Conservation (phyloP, 1,140 invertebrate species). For the Batillaria attramentaria region DNA sequence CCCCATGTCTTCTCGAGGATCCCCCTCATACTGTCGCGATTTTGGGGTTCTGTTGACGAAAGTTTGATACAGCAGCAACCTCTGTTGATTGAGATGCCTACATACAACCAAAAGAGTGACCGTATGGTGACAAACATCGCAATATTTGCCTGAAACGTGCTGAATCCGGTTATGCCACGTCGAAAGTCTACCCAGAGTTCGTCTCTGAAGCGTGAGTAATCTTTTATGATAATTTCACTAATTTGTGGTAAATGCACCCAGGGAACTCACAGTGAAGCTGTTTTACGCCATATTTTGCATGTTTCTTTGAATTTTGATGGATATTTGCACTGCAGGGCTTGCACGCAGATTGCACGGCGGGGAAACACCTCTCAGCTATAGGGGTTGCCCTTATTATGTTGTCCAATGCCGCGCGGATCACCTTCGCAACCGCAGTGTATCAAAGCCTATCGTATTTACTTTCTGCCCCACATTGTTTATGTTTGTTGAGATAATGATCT, state of each 20-base stretch:
- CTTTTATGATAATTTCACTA: slow-evolving; percentile 33
- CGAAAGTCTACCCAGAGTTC: slow-evolving; percentile 40
- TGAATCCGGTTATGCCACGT: slow-evolving; percentile 52
- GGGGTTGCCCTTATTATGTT: slow-evolving; percentile 32
- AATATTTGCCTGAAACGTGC: slow-evolving; percentile 8
- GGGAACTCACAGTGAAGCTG: neutral
- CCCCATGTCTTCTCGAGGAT: slow-evolving; percentile 33
- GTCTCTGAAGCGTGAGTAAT: slow-evolving; percentile 43
- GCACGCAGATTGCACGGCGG: slow-evolving; percentile 16
- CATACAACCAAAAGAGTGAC: neutral
- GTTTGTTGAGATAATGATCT: neutral
- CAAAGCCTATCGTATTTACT: neutral
- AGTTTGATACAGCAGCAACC: neutral
- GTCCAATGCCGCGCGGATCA: neutral
- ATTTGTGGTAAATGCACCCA: slow-evolving; percentile 20
- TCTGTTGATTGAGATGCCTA: neutral
- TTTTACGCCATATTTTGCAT: neutral
- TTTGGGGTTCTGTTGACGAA: neutral
- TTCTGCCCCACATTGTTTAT: neutral
- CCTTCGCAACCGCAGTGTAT: slow-evolving; percentile 10
- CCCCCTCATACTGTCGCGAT: slow-evolving; percentile 9
- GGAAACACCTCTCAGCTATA: slow-evolving; percentile 37
- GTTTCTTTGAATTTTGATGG: neutral
- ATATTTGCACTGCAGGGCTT: neutral
- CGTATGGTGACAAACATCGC: slow-evolving; percentile 14